Percentiles rank a stretch among this genome's conserved stretches.
Evolutionary conservation across 2,797 vertebrate species (phyloP).

Genomic region (Diplodus puntazzo): DNA sequence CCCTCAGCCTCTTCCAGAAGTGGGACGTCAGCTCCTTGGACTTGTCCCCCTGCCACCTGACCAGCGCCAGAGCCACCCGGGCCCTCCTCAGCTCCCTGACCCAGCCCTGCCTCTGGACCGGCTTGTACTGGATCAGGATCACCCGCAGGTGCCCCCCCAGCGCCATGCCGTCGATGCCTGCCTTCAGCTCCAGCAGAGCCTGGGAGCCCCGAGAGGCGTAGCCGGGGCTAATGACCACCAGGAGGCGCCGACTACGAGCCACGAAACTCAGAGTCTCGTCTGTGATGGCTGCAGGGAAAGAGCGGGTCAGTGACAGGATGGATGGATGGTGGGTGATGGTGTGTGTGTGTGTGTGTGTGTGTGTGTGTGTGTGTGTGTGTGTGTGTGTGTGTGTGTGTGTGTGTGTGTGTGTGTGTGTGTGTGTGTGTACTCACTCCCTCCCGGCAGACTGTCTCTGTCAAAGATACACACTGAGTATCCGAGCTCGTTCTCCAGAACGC

Average conservation of each 20-base stretch:
- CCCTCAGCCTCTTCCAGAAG: slow-evolving; percentile 95
- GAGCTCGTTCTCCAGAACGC: slow-evolving; percentile 93
- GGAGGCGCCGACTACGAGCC: slow-evolving; percentile 92
- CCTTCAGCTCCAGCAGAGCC: slow-evolving; percentile 96
- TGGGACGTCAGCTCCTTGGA: slow-evolving; percentile 89
- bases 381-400: not conserved
- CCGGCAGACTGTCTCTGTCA: slow-evolving; percentile 96
- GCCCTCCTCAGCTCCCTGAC: slow-evolving; percentile 92
- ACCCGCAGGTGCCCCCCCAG: slow-evolving; percentile 90
- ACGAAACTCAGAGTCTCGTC: slow-evolving; percentile 97
- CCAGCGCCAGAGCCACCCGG: slow-evolving; percentile 88
- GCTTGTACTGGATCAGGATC: slow-evolving; percentile 94
- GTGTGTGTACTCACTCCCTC: slow-evolving; percentile 92
- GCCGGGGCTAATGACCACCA: slow-evolving; percentile 94
- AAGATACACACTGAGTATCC: slow-evolving; percentile 97
- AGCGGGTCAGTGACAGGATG: slow-evolving; percentile 17
- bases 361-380: not conserved
- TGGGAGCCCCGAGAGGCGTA: slow-evolving; percentile 93
- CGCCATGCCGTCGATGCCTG: slow-evolving; percentile 93
- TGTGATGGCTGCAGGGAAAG: slow-evolving; percentile 91
- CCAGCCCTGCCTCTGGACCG: slow-evolving; percentile 85
- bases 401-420: not conserved
- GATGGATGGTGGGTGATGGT: not conserved
- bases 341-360: not conserved
- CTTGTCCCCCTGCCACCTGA: slow-evolving; percentile 95